Evolutionary conservation across 2,797 vertebrate species (phyloP), one percentile per base, ranked within the genome.

Genomic region (Lagodon rhomboides): DNA sequence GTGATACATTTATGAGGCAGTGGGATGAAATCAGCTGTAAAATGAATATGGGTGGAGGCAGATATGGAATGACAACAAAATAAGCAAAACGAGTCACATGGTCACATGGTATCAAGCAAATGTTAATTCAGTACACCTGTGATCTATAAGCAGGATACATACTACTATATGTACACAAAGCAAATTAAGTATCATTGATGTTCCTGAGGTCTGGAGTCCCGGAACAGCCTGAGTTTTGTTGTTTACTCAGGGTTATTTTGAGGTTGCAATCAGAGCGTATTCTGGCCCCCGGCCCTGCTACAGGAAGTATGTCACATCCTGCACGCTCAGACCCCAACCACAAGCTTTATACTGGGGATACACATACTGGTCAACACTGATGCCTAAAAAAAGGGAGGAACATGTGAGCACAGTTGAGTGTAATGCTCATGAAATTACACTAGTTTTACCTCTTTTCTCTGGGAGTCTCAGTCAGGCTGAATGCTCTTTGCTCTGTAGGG

Each of bases 391-490:
- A 77, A 80, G 53, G 72, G 60, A 79, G 74, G 50, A 79, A 68
- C 46, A 69, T 71, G 72, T 83, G 76, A 70, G 59, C 60, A 65
- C 63, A 84, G 63, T 30, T 68, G 44, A 75, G 47, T 20, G 53
- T 84, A 47, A 47, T 78, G 34, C 70, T 79, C 53, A 61, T 59
- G 62, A 78, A 73, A 79, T 68, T 54, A 85, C 41, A 55, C 12
- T 64, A 73, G 17, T 60, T 89, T 91, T 98, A 99, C 98, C 97
- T 98, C 92, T 97, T 97, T 82, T 97, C 96, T 86, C 89, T 94
- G 49, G 92, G 73, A 5, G 96, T 95, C 82, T 98, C 96, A 0
- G 93, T 95, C 84, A 97, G 93, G 77, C 93, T 97, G 93, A 85
- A 96, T 0, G 93, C 91, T 84, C 90, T 96, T 87, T 97, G 95